Percentiles rank a stretch among this genome's conserved stretches.
These are phyloP conservation scores for Apodemia hepburni DNA, from an alignment of 2,888 invertebrate species.

Conservation along the genomic window DNA sequence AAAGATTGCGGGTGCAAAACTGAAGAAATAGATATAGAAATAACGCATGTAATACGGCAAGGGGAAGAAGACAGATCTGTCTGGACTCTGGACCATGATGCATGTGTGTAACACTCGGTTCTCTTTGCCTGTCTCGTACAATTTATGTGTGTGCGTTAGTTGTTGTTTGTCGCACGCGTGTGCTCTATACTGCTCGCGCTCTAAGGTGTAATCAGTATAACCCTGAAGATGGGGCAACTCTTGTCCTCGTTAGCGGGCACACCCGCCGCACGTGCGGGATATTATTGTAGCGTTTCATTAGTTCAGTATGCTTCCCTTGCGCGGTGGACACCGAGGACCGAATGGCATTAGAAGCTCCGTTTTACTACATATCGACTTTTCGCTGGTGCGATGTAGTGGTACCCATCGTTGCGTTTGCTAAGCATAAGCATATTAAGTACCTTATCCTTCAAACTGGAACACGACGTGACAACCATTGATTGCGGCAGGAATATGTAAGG, in stretches of 20 bases:
- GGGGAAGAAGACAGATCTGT: neutral
- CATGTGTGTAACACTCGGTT: neutral
- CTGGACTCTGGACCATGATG: neutral
- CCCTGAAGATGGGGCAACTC: neutral
- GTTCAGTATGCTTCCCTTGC: neutral
- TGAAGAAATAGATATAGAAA: no score
- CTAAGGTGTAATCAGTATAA: neutral
- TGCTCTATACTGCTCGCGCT: neutral
- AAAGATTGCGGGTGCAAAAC: no score
- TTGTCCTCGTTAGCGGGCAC: neutral
- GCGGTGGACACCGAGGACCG: neutral
- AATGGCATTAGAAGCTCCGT: neutral
- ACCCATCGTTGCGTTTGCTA: no score
- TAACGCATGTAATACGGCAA: neutral
- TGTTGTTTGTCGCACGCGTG: neutral
- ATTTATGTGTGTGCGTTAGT: neutral
- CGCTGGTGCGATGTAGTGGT: no score
- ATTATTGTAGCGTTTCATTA: slow-evolving; percentile 5
- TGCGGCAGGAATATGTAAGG: no score
- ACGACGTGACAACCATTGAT: no score
- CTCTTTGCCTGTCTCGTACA: neutral
- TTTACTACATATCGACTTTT: no score
- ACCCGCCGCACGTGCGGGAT: neutral
- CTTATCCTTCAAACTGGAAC: no score
- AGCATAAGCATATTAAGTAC: no score